Base-by-base conservation (phyloP, 2,797 vertebrate species). In the Dendrocincla fuliginosa region DNA sequence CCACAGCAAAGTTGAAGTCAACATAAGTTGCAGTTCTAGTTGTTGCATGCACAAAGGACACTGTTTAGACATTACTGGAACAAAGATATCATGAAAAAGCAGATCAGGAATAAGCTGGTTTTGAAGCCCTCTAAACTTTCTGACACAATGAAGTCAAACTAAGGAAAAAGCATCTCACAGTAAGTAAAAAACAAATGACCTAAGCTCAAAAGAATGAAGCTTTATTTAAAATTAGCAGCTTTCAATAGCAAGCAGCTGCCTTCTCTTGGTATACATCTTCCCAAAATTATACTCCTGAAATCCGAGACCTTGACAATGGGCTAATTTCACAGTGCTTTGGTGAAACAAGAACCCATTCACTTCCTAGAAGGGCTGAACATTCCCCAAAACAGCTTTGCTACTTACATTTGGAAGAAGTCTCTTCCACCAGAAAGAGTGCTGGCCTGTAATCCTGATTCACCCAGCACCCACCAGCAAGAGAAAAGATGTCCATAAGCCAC, bases 151-250 rank as follows among this genome's bases (percentile, higher is more conserved):
- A 78, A 65, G 20, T 64, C n/a, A 87, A 83, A 73, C 16, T 30
- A 35, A 79, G 27, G 19, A 63, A 89, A 22, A 87, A 13, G 3
- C 16, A 83, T 39, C 19, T n/a, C 28, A 35, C 2, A 67, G 13
- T 44, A 89, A 71, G 32, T 24, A 60, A 88, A 68, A 16, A 41
- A 39, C 33, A 84, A 88, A 30, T 0, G 0, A 56, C 27, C 23
- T 60, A 19, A 90, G 76, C 24, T 49, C 15, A 0, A 12, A 74
- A 35, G 17, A 55, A 35, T 1, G 0, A 61, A 24, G n/a, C 0
- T 75, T 6, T 30, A 22, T 59, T 32, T 42, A 9, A 79, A 63
- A 49, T 41, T 5, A 71, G 53, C 33, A 68, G 30, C 10, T 91
- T 94, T 47, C 49, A 55, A 13, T 2, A 53, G 33, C 32, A 69